Base-by-base conservation (phyloP, 92 coral and sea anemone species). In the Porites rus region DNA sequence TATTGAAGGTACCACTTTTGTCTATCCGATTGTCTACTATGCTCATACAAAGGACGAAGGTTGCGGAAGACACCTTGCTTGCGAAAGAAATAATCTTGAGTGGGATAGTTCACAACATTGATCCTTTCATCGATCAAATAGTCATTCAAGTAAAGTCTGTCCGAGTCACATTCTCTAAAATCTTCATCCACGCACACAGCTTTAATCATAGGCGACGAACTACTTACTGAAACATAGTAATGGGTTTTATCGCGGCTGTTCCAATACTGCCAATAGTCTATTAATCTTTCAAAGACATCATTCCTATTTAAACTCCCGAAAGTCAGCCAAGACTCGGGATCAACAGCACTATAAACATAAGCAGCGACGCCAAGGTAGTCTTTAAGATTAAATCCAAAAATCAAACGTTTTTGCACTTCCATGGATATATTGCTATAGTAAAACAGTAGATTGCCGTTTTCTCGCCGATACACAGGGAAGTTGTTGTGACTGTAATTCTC, bases 381-480 rank as follows among this genome's bases (percentile, higher is more conserved):
- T 11, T 80, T 74, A 11, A 66, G 75, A 20, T 74, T 69, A 4
- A 65, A 50, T 54, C 92, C 91, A 65, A 93, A 92, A 0, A 70
- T 14, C 6, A 87, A 72, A 72, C 38, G 51, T 13, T 81, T 66
- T 52, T 7, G 12, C 51, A 88, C 92, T 70, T 6, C 63, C 10
- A 43, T 0, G 28, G 16, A 43, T 1, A 10, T 61, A 65, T 66
- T 51, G 8, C 10, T 2, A 28, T 2, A 77, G 81, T 84, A 90
- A 59, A 93, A 87, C 7, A 75, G 65, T 22, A 93, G 52, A 24
- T 80, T 72, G 68, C 31, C 89, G 54, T 87, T 88, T 61, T 93
- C 93, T 56, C 84, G 52, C 38, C 54, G 73, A 77, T 90, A 93
- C n/a, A 93, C 96, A 0, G 96, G 96, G 66, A 93, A 93, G 22